These are phyloP conservation scores for Cotesia vestalis DNA, from an alignment of 1,140 invertebrate genomes.

Conservation along the genomic window DNA sequence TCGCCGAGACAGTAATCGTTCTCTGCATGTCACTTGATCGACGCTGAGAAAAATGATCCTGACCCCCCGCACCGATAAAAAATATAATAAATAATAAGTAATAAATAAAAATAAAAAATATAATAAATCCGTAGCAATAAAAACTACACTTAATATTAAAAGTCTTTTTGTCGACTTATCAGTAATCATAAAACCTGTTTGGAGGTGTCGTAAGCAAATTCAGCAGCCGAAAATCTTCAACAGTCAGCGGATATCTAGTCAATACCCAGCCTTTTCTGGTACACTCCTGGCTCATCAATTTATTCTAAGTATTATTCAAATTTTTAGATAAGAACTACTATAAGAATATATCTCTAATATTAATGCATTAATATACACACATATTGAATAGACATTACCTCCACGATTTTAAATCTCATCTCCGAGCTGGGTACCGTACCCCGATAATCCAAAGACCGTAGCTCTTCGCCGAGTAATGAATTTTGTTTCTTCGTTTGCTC, in stretches of 20 bases:
- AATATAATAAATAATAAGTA: conserved; percentile 9
- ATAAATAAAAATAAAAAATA: conserved; percentile 24
- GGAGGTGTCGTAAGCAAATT: conserved; percentile 71
- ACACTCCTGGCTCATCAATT: conserved; percentile 62
- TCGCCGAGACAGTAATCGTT: conserved; percentile 28
- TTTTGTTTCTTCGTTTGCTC: conserved; percentile 63
- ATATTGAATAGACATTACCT: conserved; percentile 32
- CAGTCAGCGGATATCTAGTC: conserved; percentile 67
- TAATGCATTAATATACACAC: too few species aligned
- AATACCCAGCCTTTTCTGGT: conserved; percentile 71
- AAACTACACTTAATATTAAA: conserved; percentile 13
- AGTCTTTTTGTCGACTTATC: too few species aligned
- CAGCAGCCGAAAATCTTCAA: conserved; percentile 69
- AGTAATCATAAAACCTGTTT: conserved; percentile 64
- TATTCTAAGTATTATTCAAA: conserved; percentile 42
- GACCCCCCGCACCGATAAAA: conserved; percentile 10
- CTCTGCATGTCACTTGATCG: conserved; percentile 33
- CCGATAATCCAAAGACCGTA: conserved; percentile 58
- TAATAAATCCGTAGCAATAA: not conserved
- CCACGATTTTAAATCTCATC: conserved; percentile 59
- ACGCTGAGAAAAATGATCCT: conserved; percentile 47
- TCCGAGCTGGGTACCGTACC: conserved; percentile 63
- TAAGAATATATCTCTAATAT: conserved; percentile 15
- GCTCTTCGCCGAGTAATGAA: conserved; percentile 61
- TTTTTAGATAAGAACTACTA: conserved; percentile 23